Evolutionary conservation across 2,888 invertebrate species (phyloP).

Genomic region (Melikaiella ostensackeni): DNA sequence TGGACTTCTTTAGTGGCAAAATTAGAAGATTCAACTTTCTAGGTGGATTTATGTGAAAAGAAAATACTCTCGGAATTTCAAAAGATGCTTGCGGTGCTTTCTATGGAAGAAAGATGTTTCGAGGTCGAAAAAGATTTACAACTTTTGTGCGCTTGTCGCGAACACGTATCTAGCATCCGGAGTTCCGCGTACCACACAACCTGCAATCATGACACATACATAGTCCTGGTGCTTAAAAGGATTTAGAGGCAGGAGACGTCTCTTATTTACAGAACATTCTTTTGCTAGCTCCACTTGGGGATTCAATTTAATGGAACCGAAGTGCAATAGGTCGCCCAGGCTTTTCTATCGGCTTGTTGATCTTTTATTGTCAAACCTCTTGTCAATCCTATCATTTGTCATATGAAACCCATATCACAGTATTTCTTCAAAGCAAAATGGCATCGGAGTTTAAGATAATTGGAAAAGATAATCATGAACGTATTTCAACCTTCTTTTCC

Average conservation of each 20-base stretch:
- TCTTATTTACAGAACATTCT: slow-evolving; percentile 31
- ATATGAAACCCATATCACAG: background rate
- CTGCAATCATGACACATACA: slow-evolving; percentile 25
- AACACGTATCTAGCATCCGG: slow-evolving; percentile 21
- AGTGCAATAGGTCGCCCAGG: background rate
- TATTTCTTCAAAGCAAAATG: background rate
- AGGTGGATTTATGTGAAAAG: background rate
- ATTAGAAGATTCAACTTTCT: slow-evolving; percentile 1
- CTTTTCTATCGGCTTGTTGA: slow-evolving; percentile 1
- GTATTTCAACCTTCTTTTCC: too few relatives aligned
- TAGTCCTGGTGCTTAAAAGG: slow-evolving; percentile 25
- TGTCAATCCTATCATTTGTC: background rate
- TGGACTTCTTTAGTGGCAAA: background rate
- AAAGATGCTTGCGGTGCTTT: slow-evolving; percentile 15
- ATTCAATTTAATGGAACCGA: slow-evolving; percentile 16
- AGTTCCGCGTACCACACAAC: background rate
- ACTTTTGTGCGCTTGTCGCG: slow-evolving; percentile 25
- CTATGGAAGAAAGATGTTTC: slow-evolving; percentile 15
- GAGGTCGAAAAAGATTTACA: slow-evolving; percentile 34
- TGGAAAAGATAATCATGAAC: background rate
- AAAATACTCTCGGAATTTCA: background rate
- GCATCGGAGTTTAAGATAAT: background rate
- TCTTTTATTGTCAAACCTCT: background rate
- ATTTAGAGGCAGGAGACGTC: slow-evolving; percentile 5
- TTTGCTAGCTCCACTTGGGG: background rate